Base-by-base conservation (phyloP, 2,888 invertebrate species). In the Chrysolina americana region DNA sequence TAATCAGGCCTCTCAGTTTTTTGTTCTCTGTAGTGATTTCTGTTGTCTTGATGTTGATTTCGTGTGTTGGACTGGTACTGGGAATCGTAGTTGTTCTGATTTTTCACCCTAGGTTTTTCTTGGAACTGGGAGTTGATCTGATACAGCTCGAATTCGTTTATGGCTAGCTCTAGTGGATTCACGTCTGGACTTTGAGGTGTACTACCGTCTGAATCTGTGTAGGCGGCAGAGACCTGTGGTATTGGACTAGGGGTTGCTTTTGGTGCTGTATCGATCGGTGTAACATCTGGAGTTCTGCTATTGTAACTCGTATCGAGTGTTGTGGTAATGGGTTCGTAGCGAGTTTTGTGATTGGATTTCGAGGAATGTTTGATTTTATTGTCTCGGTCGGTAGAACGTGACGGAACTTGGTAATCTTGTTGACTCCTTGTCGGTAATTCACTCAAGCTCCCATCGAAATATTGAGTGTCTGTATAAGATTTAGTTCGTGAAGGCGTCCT, bases 91-190 rank as follows among this genome's bases (percentile, higher is more conserved):
- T 73, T 65, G 44, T 75, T 63, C 17, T 75, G 75, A n/a, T 73
- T 73, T 53, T 74, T 78, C 3, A 70, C 64, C 66, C 59, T 72
- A 21, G 75, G 73, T 28, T 76, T 75, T 41, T 80, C 74, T n/a
- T 79, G 73, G 64, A 80, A 68, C 19, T 83, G 72, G 59, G 76
- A 68, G 79, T 86, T 78, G 76, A 84, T 81, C 81, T 85, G 81
- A 76, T 85, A 81, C 21, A 85, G 65, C 62, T 85, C 85, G 65
- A 80, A 85, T n/a, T 82, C 81, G 66, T 83, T 82, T 50, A 84
- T 83, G 0, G 81, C 80, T 23, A 83, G 59, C 44, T 83, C 82
- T 5, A 83, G 59, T 6, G 83, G 82, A 73, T 78, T 81, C 0
- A 81, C 59, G 50, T 82, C 71, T 13, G 80, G 78, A 8, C 50